Base-by-base conservation (phyloP, 1,140 invertebrate genomes). In the Lepeophtheirus salmonis region DNA sequence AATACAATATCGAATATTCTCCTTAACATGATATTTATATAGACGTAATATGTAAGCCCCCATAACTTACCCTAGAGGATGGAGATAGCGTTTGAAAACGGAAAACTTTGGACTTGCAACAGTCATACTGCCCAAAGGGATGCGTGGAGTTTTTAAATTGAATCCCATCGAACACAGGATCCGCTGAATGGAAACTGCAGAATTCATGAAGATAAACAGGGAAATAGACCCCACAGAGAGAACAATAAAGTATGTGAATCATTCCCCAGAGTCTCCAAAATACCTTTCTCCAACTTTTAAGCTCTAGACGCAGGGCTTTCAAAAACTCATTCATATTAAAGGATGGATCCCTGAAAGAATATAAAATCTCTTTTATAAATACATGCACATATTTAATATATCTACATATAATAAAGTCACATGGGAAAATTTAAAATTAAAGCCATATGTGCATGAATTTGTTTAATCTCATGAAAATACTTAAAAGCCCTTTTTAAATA, bases 231-330 rank as follows among this genome's bases (percentile, higher is more conserved):
- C 17, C 18, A 14, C 52, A 54, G 17, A 54, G 22, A 1, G 52
- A 54, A 14, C 52, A 54, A 4, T 16, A 22, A 22, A 54, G 52
- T 17, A 22, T 22, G 22, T 54, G 52, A 14, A 17, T 3, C 16
- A 54, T 54, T 0, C 84, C 85, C 89, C 89, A 94, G 12, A 94
- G 70, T 56, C 83, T 78, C 89, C 89, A 95, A 71, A 92, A 94
- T 0, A 91, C 86, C 67, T 82, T 83, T 0, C 86, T 73, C 89
- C 89, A 94, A 0, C 80, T 81, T 63, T 83, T 83, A 26, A 89
- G 72, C 64, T 86, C 80, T 6, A 77, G 77, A 66, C 84, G 81
- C 17, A 91, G 70, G 63, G 79, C 77, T 10, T 80, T 68, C 6
- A 94, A 80, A 67, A 86, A 86, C 49, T 84, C 81, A 65, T 83